phyloP scores from a whole-genome alignment of 2,797 vertebrate genomes.

The Trematocara caparti region DNA sequence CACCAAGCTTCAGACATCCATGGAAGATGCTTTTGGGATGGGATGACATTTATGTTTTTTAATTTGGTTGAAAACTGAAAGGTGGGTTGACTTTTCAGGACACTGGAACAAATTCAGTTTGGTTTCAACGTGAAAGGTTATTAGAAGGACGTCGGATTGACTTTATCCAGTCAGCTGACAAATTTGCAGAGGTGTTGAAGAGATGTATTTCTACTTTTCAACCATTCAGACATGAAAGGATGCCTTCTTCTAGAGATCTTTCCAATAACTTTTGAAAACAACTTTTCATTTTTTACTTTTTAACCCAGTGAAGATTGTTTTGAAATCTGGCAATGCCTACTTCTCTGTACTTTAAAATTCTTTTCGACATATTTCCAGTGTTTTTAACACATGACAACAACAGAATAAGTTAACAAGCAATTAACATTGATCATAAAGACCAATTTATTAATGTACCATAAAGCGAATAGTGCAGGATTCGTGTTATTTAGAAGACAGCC shows the following conservation, averaged over 20 bases:
- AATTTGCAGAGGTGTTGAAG: neutral
- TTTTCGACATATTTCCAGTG: neutral
- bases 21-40: neutral
- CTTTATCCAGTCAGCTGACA: neutral
- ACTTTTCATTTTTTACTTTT: neutral
- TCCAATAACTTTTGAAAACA: neutral
- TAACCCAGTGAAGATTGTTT: neutral
- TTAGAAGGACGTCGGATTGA: rapidly evolving
- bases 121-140: neutral
- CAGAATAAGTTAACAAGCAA: neutral
- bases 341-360: neutral
- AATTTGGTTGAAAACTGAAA: neutral
- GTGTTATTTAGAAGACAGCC: neutral
- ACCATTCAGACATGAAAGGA: neutral
- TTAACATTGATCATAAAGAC: neutral
- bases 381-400: neutral
- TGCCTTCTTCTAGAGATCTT: neutral
- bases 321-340: neutral
- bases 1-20: neutral
- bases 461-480: neutral
- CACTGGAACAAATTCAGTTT: neutral
- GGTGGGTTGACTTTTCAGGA: neutral
- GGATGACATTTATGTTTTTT: neutral
- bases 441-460: neutral
- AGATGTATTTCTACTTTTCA: neutral